Conservation (phyloP, 23 tunicate species). For the Phallusia fumigata region DNA sequence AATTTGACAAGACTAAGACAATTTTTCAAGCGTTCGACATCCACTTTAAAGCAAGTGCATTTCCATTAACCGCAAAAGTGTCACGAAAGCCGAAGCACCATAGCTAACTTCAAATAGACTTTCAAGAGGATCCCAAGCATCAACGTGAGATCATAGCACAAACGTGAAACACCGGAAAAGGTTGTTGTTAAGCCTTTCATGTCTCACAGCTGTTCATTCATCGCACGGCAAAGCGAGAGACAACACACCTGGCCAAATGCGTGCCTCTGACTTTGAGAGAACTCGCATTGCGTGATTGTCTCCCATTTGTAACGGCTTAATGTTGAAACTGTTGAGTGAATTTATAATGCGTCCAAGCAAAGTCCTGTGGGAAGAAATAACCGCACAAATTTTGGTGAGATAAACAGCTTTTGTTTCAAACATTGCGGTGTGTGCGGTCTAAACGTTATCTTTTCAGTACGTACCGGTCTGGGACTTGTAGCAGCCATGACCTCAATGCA, state of each 20-base stretch:
- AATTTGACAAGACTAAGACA: too few relatives aligned
- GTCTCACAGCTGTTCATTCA: background rate
- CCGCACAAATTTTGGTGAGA: background rate
- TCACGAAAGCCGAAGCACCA: too few relatives aligned
- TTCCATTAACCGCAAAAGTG: too few relatives aligned
- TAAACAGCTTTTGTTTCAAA: conserved; percentile 7
- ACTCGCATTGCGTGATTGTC: background rate
- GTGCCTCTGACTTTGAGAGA: background rate
- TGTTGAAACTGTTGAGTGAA: background rate
- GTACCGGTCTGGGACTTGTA: too few relatives aligned
- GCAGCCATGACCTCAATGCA: too few relatives aligned
- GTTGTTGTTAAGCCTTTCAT: conserved; percentile 7
- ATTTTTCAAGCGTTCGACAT: too few relatives aligned
- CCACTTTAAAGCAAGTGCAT: too few relatives aligned
- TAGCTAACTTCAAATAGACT: too few relatives aligned
- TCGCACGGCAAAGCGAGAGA: background rate
- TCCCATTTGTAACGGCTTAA: background rate
- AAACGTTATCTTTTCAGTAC: too few relatives aligned
- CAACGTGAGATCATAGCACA: too few relatives aligned
- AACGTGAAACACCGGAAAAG: background rate
- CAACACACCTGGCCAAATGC: background rate
- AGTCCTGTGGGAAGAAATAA: conserved; percentile 8
- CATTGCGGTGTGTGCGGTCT: background rate
- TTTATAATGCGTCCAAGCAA: background rate
- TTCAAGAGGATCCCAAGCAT: too few relatives aligned